A percentile compares a stretch with the other conserved stretches of the same genome.
Evolutionary conservation across 2,888 invertebrate species (phyloP).

Genomic region (Drosophila recens): DNA sequence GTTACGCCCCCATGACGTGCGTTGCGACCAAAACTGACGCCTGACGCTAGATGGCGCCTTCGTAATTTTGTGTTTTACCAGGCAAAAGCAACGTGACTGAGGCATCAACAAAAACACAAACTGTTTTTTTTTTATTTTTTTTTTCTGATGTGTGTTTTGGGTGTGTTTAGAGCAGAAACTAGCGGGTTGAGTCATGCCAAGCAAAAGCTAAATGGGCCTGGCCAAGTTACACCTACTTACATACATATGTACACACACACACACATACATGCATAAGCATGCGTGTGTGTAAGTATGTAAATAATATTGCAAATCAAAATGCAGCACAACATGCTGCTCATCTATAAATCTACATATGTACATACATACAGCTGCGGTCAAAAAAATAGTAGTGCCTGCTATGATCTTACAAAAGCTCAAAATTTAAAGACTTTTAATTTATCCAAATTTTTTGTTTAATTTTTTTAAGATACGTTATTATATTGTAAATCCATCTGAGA

Average conservation of each 20-base stretch:
- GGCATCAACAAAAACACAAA: conserved; percentile 40
- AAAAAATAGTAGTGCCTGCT: too few species aligned
- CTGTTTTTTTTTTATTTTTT: conserved; percentile 32
- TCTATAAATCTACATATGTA: conserved; percentile 24
- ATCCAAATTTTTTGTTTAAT: too few species aligned
- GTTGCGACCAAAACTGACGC: conserved; percentile 25
- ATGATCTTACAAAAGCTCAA: too few species aligned
- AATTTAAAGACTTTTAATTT: too few species aligned
- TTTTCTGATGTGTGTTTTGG: conserved; percentile 21
- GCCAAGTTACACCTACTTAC: conserved; percentile 27
- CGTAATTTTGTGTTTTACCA: not conserved
- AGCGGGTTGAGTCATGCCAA: conserved; percentile 47
- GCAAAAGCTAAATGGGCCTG: conserved; percentile 45
- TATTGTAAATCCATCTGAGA: too few species aligned
- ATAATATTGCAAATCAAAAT: conserved; percentile 52
- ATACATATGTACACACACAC: not conserved
- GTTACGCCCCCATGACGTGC: conserved; percentile 53
- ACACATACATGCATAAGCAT: not conserved
- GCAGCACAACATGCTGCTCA: conserved; percentile 43
- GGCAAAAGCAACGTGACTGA: conserved; percentile 42
- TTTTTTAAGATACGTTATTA: too few species aligned
- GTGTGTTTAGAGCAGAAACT: conserved; percentile 53
- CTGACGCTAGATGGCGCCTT: conserved; percentile 40
- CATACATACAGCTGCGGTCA: too few species aligned
- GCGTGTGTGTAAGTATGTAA: conserved; percentile 4